Evolutionary conservation across 2,888 invertebrate genomes (phyloP).

Genomic region (Cremastobaeus sp.): DNA sequence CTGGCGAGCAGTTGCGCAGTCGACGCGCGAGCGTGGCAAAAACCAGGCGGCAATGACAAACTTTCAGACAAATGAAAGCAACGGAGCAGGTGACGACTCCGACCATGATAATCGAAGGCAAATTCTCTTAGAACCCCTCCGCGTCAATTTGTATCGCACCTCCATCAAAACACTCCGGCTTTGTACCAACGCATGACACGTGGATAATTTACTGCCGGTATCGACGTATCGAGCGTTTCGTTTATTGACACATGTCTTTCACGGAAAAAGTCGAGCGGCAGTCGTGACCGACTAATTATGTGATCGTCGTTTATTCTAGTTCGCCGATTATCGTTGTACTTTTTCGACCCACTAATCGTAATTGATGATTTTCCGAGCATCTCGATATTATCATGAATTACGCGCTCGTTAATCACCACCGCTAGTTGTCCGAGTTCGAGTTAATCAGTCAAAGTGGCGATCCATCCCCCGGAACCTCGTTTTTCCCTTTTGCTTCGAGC

Average conservation of each 20-base stretch:
- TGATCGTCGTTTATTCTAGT: background rate
- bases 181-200: slow-evolving; percentile 23
- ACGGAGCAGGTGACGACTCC: slow-evolving; percentile 1
- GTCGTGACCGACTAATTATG: slow-evolving; percentile 15
- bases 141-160: slow-evolving; percentile 71
- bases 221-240: slow-evolving; percentile 30
- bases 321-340: background rate
- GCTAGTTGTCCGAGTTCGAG: too few relatives aligned
- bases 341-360: too few relatives aligned
- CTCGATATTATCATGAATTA: too few relatives aligned
- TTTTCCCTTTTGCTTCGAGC: too few relatives aligned
- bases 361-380: too few relatives aligned
- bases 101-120: slow-evolving; percentile 25
- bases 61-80: too few relatives aligned
- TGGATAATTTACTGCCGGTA: slow-evolving; percentile 19
- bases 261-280: slow-evolving; percentile 7
- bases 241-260: slow-evolving; percentile 13
- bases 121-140: slow-evolving; percentile 66
- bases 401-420: too few relatives aligned
- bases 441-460: too few relatives aligned
- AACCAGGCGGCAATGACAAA: background rate
- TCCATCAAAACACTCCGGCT: slow-evolving; percentile 62
- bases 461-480: too few relatives aligned
- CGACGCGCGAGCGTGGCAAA: background rate
- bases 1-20: background rate